phyloP scores from a whole-genome alignment of 2,888 invertebrate species.

The Stictocephala bisonia region DNA sequence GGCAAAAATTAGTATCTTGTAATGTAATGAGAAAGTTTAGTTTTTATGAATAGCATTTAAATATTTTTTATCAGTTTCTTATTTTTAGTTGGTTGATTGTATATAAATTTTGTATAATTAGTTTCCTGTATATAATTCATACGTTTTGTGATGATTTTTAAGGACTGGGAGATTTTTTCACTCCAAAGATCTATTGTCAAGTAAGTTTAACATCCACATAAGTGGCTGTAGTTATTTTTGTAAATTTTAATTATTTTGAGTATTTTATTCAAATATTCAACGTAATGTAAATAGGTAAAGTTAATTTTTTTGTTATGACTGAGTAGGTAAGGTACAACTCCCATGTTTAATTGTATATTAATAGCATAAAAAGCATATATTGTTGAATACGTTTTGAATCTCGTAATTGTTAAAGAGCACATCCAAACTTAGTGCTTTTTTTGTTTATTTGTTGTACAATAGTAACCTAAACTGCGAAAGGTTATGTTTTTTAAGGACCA shows the following conservation, averaged over 20 bases:
- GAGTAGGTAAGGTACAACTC: background rate
- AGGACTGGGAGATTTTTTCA: conserved; percentile 24
- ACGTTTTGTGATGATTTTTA: conserved; percentile 16
- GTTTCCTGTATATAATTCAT: conserved; percentile 28
- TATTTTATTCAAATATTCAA: conserved; percentile 2
- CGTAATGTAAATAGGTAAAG: conserved; percentile 1
- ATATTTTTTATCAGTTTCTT: conserved; percentile 19
- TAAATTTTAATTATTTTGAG: conserved; percentile 17
- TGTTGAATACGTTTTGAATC: background rate
- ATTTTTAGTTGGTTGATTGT: conserved; percentile 9
- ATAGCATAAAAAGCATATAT: too few relatives aligned
- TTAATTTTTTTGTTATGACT: conserved; percentile 35
- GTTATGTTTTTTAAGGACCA: conserved; percentile 32
- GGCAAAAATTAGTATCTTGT: too few relatives aligned
- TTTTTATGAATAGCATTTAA: too few relatives aligned
- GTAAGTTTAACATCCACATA: background rate
- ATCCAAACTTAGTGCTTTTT: background rate
- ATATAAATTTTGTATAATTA: conserved; percentile 35
- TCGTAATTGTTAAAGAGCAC: background rate
- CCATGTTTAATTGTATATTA: too few relatives aligned
- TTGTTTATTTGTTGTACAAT: background rate
- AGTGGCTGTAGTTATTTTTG: conserved; percentile 37
- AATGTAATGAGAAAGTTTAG: too few relatives aligned
- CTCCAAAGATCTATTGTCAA: conserved; percentile 28
- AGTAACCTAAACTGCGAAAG: background rate